Base-by-base conservation (phyloP, 1,140 invertebrate species). In the Psix sp. region DNA sequence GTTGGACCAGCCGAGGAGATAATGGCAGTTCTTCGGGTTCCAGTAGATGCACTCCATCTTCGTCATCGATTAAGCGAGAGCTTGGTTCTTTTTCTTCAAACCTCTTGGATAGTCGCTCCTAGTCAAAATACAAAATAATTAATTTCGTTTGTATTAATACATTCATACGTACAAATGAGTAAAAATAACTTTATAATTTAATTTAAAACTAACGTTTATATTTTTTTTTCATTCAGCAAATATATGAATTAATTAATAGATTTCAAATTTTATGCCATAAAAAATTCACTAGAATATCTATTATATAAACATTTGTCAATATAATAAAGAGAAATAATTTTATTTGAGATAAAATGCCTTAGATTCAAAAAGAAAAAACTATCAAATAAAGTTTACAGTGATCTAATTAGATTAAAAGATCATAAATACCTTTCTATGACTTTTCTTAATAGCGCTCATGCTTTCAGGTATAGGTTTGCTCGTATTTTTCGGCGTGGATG, bases 391-490 rank as follows among this genome's bases (percentile, higher is more conserved):
- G 29, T 38, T 14, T 16, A 6, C n/a, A n/a, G 17, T 35, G 5
- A 10, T 40, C n/a, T 5, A 70, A 24, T 24, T 24, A 24, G 7
- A 35, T 3, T 5, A 35, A 35, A 38, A 16, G n/a, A 6, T 33
- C 5, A 17, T 29, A 13, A 29, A 43, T 80, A 86, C 84, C 81
- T 86, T 85, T 51, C 77, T 83, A 36, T 86, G 83, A 7, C 83
- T 85, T 15, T 80, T 84, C 15, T 86, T 85, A 13, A 86, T 85
- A 39, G 82, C 80, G 42, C 82, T 85, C 78, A 82, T 84, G 36
- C 82, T 84, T 35, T 84, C 82, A 0, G 84, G 84, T 33, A 86
- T 49, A 14, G 82, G 46, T 29, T 62, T 52, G n/a, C 77, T 66
- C 0, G 73, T 54, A 60, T 86, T 86, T 42, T 80, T 79, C 2